These are phyloP conservation scores for Amphipoea oculea DNA, from an alignment of 2,888 invertebrate species.

Conservation along the genomic window DNA sequence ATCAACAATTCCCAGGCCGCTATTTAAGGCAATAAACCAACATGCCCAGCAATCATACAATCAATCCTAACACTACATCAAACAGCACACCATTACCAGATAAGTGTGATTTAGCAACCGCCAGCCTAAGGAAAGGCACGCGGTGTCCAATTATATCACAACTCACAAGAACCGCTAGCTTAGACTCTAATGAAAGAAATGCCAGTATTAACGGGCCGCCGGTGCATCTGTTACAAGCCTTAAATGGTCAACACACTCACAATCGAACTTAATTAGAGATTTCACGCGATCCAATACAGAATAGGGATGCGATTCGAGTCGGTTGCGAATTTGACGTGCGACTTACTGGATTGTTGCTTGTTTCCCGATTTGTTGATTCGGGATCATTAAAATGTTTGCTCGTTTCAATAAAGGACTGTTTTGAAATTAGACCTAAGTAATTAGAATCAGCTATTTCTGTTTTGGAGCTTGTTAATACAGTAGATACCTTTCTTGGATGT, in stretches of 20 bases:
- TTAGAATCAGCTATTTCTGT: not conserved
- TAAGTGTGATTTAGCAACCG: conserved; percentile 56
- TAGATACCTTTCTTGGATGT: no score
- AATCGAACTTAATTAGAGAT: conserved; percentile 78
- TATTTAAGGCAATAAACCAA: conserved; percentile 38
- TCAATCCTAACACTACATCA: conserved; percentile 27
- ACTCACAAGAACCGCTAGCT: conserved; percentile 56
- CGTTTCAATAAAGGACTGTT: not conserved
- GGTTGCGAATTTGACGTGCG: conserved; percentile 18
- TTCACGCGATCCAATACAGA: conserved; percentile 75
- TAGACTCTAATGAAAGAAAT: conserved; percentile 59
- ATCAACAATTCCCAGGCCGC: not conserved
- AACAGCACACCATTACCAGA: conserved; percentile 44
- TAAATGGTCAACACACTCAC: conserved; percentile 69
- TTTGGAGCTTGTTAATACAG: not conserved
- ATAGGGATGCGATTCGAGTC: conserved; percentile 55
- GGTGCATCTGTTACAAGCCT: conserved; percentile 63
- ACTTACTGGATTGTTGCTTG: conserved; percentile 19
- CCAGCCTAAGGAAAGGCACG: conserved; percentile 39
- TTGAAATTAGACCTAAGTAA: not conserved
- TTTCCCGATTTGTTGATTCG: not conserved
- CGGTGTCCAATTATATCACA: conserved; percentile 55
- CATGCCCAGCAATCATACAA: conserved; percentile 26
- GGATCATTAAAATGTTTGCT: conserved; percentile 24
- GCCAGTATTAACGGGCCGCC: conserved; percentile 59